Percentiles rank a stretch among this genome's conserved stretches.
These are phyloP conservation scores for Theristicus caerulescens DNA, from an alignment of 2,113 vertebrate genomes.

Conservation along the genomic window DNA sequence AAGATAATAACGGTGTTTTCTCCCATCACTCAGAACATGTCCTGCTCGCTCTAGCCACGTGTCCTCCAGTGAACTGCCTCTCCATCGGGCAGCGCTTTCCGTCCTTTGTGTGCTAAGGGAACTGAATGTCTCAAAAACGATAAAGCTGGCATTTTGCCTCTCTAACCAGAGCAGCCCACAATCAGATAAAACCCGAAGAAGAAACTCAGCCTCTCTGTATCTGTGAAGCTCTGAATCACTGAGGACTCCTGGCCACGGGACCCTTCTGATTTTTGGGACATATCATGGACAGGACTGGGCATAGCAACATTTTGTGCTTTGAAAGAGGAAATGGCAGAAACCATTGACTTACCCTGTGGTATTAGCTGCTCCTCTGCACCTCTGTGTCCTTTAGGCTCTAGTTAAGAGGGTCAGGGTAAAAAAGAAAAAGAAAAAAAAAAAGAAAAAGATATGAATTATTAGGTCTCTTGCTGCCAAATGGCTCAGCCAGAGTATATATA, in stretches of 20 bases:
- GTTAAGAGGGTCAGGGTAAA: not conserved
- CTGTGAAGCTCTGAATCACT: not conserved
- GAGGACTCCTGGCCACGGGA: not conserved
- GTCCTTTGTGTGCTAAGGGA: not conserved
- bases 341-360: conserved; percentile 28
- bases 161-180: not conserved
- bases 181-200: not conserved
- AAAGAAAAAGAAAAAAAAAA: not conserved
- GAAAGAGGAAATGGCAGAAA: not conserved
- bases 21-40: not conserved
- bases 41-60: not conserved
- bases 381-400: conserved; percentile 47
- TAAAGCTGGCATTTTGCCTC: not conserved
- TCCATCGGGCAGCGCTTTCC: not conserved
- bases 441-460: conserved; percentile 1
- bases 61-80: not conserved
- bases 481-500: not conserved
- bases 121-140: not conserved
- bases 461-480: conserved; percentile 22
- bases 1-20: fast-evolving
- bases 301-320: not conserved
- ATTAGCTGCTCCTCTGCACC: conserved; percentile 53
- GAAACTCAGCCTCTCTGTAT: not conserved
- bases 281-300: not conserved
- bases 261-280: not conserved